Evolutionary conservation across 2,888 invertebrate species (phyloP).

Genomic region (Melikaiella ostensackeni): DNA sequence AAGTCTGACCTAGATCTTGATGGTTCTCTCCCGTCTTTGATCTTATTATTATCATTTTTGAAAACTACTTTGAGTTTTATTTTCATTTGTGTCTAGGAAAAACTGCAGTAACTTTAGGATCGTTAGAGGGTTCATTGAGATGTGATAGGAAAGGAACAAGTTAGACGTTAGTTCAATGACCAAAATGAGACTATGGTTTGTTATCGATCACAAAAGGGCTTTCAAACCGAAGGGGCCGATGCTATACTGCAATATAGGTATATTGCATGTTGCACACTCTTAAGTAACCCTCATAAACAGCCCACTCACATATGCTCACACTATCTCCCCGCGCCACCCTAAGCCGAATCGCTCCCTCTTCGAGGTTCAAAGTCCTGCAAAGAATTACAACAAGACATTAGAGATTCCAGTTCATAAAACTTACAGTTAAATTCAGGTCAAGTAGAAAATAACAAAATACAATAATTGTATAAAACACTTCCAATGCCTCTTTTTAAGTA

Average conservation of each 20-base stretch:
- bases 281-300: constrained; percentile 17
- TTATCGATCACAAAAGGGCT: constrained; percentile 60
- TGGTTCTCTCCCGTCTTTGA: not conserved
- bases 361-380: constrained; percentile 23
- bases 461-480: not conserved
- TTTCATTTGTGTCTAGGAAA: not conserved
- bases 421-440: not conserved
- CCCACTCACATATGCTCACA: constrained; percentile 27
- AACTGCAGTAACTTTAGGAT: constrained; percentile 27
- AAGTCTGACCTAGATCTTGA: not conserved
- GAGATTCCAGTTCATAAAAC: not conserved
- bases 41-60: not conserved
- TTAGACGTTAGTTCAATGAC: constrained; percentile 65
- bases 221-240: constrained; percentile 48
- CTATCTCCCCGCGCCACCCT: constrained; percentile 16
- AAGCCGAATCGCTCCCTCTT: constrained; percentile 22
- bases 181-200: constrained; percentile 64
- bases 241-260: constrained; percentile 16
- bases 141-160: constrained; percentile 44
- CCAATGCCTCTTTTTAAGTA: not conserved
- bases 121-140: constrained; percentile 36
- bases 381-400: not conserved
- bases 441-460: no score
- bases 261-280: constrained; percentile 29
- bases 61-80: not conserved